Evolutionary conservation across 2,888 invertebrate species (phyloP), one percentile per base, ranked within the genome.

Genomic region (Xanthorhoe spadicearia): DNA sequence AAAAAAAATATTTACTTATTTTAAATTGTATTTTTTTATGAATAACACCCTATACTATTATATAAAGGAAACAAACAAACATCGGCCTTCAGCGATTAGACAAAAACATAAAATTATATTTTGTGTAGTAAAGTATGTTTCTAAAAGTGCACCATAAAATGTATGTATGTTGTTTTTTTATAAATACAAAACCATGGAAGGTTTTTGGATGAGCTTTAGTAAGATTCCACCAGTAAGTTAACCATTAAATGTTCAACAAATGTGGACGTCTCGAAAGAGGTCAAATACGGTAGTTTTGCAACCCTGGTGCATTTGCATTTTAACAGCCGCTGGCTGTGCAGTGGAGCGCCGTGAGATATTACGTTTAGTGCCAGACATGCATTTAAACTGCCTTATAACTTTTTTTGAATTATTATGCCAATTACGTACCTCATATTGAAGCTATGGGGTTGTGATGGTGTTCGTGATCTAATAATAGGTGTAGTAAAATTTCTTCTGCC

Each of bases 311-410:
- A 85, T 85, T 85, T 81, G 76, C 84, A 83, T 84, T 79, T 85
- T 78, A 83, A 83, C 82, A 76, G 77, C 75, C 78, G 73, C 79
- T 77, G n/a, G 81, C 77, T 77, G 78, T 83, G 83, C 83, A 84
- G 72, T 74, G 75, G 70, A 64, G 73, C 49, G 68, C 68, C 72
- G 72, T 74, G 77, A 80, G 78, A 84, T 84, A 81, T 82, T 80
- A 75, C 75, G 66, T 74, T 71, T 73, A 76, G 69, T 66, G 68
- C 75, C 69, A 78, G 77, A 78, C 78, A 83, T 85, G 84, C 84
- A 85, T 85, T 82, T 84, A 82, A 84, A 85, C 78, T 76, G 81
- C 83, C 80, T 83, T 76, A 80, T 81, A 79, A 74, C 70, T 80
- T 80, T n/a, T n/a, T n/a, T 80, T 64, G 77, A 80, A 75, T 77